Base-by-base conservation (phyloP, 2,888 invertebrate genomes). In the Parochlus steinenii region DNA sequence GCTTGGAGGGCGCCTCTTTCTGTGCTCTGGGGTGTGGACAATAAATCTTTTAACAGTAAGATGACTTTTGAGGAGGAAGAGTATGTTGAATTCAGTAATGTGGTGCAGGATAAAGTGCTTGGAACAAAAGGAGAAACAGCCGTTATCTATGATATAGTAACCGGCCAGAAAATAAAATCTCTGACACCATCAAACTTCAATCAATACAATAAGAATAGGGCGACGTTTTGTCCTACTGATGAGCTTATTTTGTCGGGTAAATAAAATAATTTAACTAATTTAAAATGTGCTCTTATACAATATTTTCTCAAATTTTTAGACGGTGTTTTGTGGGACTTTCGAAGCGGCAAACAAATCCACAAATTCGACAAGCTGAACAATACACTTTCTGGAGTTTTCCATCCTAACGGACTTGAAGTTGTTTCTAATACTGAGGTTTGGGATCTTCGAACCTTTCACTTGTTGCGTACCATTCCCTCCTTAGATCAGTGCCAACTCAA, bases 361-460 rank as follows among this genome's bases (percentile, higher is more conserved):
- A 93, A 95, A 55, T 86, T 98, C 53, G 98, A 98, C 61, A 97
- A 97, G 57, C 67, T 98, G 22, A 97, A 95, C 63, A 85, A 90
- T 52, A 80, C 80, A 26, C 73, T 92, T 38, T 93, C 87, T 51
- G 97, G 95, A 1, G 81, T 90, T 5, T 97, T 97, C 51, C 93
- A 95, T 67, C 93, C 93, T 0, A 89, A 87, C 53, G 92, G 92
- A 1, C 63, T 89, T 41, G 93, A 95, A 64, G 86, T 93, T 25
- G 85, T 98, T 49, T 90, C 95, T 37, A 97, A 97, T 54, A 89
- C 93, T 0, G 95, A 98, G 69, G 89, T 97, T 35, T 98, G 97
- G 97, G 98, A 98, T 55, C 58, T 97, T 17, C 64, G 97, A 45
- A 93, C 92, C 26, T 95, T 89, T 57, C 87, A 92, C 52, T 62